phyloP scores from a whole-genome alignment of 30 jellyfish, hydroid and myxozoan species.

The Pelagia noctiluca region DNA sequence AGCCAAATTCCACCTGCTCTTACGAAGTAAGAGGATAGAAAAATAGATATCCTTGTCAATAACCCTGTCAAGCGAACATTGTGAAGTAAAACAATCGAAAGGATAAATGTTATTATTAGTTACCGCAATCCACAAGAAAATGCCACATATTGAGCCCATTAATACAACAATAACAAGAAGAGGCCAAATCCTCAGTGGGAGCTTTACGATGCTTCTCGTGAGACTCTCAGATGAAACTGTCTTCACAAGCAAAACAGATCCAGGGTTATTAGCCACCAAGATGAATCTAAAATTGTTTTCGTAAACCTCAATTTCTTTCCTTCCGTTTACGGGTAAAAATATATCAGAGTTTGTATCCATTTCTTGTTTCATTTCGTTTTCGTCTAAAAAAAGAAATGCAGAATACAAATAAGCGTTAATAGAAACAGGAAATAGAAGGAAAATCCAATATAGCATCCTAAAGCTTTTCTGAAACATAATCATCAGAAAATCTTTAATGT shows the following conservation, averaged over 20 bases:
- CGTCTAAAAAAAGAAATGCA: conserved; percentile 43
- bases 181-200: conserved; percentile 76
- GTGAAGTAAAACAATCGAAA: no score
- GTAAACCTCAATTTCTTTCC: conserved; percentile 38
- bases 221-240: conserved; percentile 45
- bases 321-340: conserved; percentile 65
- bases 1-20: no score
- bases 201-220: conserved; percentile 12
- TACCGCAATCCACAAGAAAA: conserved; percentile 73
- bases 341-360: conserved; percentile 61
- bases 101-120: no score
- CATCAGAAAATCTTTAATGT: no score
- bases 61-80: no score
- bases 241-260: conserved; percentile 62
- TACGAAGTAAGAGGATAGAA: no score
- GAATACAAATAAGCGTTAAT: no score
- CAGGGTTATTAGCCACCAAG: conserved; percentile 62
- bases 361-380: conserved; percentile 32
- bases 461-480: no score
- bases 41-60: no score
- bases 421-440: no score
- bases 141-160: conserved; percentile 65
- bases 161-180: conserved; percentile 61
- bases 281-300: conserved; percentile 44
- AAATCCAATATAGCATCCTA: no score